phyloP scores from a whole-genome alignment of 2,797 vertebrate species.

The Sebastolobus alascanus region DNA sequence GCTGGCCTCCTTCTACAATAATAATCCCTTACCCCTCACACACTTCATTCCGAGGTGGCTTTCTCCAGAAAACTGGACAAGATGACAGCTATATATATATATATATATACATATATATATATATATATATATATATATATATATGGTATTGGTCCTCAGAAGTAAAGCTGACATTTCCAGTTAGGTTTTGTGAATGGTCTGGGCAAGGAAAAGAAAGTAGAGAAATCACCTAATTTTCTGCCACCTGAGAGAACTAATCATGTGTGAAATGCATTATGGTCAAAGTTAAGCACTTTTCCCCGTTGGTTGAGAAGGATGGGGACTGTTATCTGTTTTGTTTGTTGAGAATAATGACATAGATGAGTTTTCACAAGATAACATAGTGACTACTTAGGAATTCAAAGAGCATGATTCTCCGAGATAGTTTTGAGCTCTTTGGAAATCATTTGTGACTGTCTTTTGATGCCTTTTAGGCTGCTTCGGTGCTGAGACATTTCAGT shows the following conservation, averaged over 20 bases:
- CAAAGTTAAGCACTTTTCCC: constrained; percentile 15
- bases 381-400: constrained; percentile 39
- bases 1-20: constrained; percentile 22
- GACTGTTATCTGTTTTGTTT: constrained; percentile 31
- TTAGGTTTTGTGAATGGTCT: constrained; percentile 25
- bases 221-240: constrained; percentile 8
- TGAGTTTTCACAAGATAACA: constrained; percentile 13
- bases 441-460: constrained; percentile 47
- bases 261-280: constrained; percentile 33
- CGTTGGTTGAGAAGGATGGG: not conserved
- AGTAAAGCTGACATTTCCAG: constrained; percentile 29
- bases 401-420: constrained; percentile 32
- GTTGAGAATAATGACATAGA: constrained; percentile 19
- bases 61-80: constrained; percentile 7
- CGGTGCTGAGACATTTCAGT: constrained; percentile 44
- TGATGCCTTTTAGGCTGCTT: constrained; percentile 35
- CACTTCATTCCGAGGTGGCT: constrained; percentile 33
- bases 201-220: constrained; percentile 16
- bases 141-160: constrained; percentile 21
- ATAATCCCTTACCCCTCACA: constrained; percentile 28
- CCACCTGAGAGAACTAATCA: constrained; percentile 19
- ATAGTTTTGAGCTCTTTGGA: constrained; percentile 50
- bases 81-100: constrained; percentile 11
- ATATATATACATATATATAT: too few species aligned
- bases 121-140: not conserved